Percentiles rank a stretch among this genome's conserved stretches.
Conservation (phyloP, 2,797 vertebrate genomes). For the Gymnopithys bicolor region DNA sequence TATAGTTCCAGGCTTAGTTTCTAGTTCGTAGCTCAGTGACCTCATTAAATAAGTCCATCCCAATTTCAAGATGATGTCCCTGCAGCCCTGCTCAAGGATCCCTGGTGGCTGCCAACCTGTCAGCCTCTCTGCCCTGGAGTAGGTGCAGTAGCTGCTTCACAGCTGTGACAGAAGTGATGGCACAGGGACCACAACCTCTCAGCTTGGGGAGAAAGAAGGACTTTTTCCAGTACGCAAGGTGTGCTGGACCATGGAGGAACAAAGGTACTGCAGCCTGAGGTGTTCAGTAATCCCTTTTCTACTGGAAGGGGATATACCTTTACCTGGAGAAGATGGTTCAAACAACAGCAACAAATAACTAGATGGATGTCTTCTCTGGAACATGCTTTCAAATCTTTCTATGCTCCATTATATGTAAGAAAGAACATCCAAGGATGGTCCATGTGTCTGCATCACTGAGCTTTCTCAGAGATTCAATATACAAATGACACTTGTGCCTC, state of each 20-base stretch:
- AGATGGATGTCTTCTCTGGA: neutral
- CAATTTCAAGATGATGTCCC: constrained; percentile 22
- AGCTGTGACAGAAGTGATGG: neutral
- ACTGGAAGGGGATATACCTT: neutral
- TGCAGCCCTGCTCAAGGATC: neutral
- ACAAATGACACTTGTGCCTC: neutral
- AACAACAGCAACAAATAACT: neutral
- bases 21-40: constrained; percentile 46
- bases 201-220: neutral
- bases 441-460: neutral
- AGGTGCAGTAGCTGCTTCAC: neutral
- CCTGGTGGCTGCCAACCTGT: constrained; percentile 6
- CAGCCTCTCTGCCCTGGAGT: neutral
- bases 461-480: neutral
- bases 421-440: neutral
- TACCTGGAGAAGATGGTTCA: neutral
- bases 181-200: neutral
- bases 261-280: neutral
- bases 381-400: neutral
- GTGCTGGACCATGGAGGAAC: neutral
- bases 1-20: constrained; percentile 43
- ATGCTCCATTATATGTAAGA: rapidly evolving
- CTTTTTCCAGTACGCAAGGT: neutral
- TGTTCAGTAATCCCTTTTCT: neutral
- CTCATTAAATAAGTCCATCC: constrained; percentile 54